Percentiles rank a stretch among this genome's conserved stretches.
Evolutionary conservation across 2,797 vertebrate species (phyloP).

Genomic region (Enteromius anoplus): DNA sequence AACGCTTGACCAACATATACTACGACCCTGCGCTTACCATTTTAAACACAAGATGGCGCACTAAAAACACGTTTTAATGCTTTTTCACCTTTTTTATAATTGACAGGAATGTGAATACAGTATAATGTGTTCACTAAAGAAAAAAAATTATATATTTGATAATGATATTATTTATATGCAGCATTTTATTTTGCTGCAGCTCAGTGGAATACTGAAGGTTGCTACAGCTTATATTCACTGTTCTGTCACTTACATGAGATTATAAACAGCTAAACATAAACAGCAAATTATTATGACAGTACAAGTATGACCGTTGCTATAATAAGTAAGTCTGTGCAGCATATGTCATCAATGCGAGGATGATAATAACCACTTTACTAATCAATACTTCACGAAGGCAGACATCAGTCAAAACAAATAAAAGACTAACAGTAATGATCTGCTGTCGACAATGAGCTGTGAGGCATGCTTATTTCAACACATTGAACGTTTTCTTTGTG

Average conservation of each 20-base stretch:
- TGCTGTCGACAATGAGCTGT: slow-evolving; percentile 32
- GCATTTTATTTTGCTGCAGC: not conserved
- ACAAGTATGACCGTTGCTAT: slow-evolving; percentile 18
- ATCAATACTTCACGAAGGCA: slow-evolving; percentile 43
- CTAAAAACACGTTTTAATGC: not conserved
- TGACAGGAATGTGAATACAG: too few species aligned
- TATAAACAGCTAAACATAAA: slow-evolving; percentile 23
- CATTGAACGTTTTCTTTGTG: slow-evolving; percentile 22
- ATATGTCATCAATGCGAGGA: slow-evolving; percentile 21
- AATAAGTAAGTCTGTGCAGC: slow-evolving; percentile 12
- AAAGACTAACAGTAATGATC: slow-evolving; percentile 26
- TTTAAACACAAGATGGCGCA: slow-evolving; percentile 47
- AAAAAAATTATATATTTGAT: not conserved
- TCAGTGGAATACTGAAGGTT: not conserved
- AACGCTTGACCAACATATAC: not conserved
- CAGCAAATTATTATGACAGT: slow-evolving; percentile 15
- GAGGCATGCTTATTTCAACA: slow-evolving; percentile 34
- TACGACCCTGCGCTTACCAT: not conserved
- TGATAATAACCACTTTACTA: slow-evolving; percentile 43
- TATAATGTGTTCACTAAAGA: not conserved
- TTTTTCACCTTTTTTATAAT: not conserved
- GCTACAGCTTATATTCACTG: not conserved
- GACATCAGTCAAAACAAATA: slow-evolving; percentile 42
- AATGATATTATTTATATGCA: not conserved
- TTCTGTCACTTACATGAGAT: not conserved